Evolutionary conservation across 2,797 vertebrate genomes (phyloP).

Genomic region (Lophotriccus pileatus): DNA sequence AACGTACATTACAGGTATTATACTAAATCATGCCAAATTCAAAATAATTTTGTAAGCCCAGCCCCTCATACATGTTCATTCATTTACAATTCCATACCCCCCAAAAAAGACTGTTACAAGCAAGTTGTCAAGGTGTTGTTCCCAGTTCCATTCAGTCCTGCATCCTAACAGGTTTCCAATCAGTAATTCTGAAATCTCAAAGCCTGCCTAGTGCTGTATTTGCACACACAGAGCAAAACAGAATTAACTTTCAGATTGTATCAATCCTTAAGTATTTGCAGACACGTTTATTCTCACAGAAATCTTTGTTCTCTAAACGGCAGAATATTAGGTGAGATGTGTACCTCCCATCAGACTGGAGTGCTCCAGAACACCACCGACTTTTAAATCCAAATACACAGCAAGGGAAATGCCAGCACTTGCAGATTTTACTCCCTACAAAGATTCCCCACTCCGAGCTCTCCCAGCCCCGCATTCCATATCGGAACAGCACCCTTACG

Average conservation of each 20-base stretch:
- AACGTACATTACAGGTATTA: background rate
- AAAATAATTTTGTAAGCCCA: background rate
- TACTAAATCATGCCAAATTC: background rate
- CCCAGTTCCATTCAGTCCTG: background rate
- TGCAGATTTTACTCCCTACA: background rate
- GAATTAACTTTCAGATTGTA: background rate
- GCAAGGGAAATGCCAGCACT: background rate
- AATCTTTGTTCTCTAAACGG: background rate
- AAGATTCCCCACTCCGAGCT: background rate
- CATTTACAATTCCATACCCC: background rate
- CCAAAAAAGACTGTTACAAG: background rate
- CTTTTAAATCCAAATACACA: background rate
- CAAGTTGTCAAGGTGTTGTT: background rate
- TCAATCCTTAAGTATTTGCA: background rate
- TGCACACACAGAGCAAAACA: background rate
- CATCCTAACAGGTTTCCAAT: background rate
- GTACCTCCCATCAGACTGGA: background rate
- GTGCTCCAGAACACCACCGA: background rate
- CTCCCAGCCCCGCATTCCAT: background rate
- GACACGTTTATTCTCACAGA: background rate
- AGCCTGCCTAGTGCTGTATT: background rate
- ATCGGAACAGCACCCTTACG: conserved; percentile 1
- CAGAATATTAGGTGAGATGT: background rate
- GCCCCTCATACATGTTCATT: background rate
- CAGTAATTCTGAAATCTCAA: background rate